Evolutionary conservation across 2,113 vertebrate species (phyloP).

Genomic region (Macquaria australasica): DNA sequence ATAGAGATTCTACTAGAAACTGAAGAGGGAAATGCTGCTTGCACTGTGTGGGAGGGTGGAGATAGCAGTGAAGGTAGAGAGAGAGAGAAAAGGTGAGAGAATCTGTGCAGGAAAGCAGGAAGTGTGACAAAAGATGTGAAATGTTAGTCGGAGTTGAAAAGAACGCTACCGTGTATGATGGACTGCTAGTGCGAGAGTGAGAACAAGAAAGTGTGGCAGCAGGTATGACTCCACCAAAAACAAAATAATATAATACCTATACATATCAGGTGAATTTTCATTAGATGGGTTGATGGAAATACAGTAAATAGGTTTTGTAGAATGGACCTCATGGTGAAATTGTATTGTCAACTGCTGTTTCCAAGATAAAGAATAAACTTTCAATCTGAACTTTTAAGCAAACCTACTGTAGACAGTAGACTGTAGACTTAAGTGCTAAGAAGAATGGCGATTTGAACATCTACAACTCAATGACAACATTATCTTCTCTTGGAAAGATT

Average conservation of each 20-base stretch:
- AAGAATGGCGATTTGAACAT: slow-evolving; percentile 2
- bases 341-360: not conserved
- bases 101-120: slow-evolving; percentile 43
- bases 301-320: not conserved
- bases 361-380: slow-evolving; percentile 3
- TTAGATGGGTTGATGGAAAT: not conserved
- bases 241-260: not conserved
- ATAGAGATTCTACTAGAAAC: slow-evolving; percentile 59
- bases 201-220: slow-evolving; percentile 3
- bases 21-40: slow-evolving; percentile 47
- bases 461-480: not conserved
- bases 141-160: slow-evolving; percentile 54
- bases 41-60: slow-evolving; percentile 38
- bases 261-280: not conserved
- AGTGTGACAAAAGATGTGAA: slow-evolving; percentile 67
- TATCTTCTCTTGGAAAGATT: not conserved
- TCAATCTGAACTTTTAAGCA: not conserved
- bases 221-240: slow-evolving; percentile 4
- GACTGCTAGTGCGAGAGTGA: slow-evolving; percentile 5
- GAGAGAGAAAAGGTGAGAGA: slow-evolving; percentile 54
- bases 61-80: slow-evolving; percentile 35
- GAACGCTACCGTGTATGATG: slow-evolving; percentile 24
- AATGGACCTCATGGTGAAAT: not conserved
- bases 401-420: not conserved
- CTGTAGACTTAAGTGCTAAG: not conserved